These are phyloP conservation scores for Alethe castanea DNA, from an alignment of 2,113 vertebrate genomes.

Conservation along the genomic window DNA sequence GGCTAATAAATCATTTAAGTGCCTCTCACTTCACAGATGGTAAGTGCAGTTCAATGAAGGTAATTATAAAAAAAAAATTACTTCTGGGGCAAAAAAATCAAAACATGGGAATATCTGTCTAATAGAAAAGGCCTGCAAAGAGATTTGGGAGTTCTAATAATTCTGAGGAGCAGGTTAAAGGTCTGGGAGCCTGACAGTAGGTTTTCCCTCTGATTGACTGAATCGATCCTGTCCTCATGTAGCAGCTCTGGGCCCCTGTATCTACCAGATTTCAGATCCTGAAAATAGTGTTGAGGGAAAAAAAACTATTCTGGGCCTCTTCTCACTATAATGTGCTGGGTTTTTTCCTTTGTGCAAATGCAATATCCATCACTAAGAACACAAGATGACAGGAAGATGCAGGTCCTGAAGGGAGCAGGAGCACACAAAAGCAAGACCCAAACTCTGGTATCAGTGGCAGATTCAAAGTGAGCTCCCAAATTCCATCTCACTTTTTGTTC, in stretches of 20 bases:
- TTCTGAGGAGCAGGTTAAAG: slow-evolving; percentile 72
- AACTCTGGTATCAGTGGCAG: neutral
- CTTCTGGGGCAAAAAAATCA: slow-evolving; percentile 77
- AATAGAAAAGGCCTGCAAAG: slow-evolving; percentile 71
- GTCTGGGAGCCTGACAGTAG: slow-evolving; percentile 68
- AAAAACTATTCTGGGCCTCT: neutral
- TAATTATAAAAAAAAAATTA: slow-evolving; percentile 80
- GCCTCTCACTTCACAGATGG: slow-evolving; percentile 68
- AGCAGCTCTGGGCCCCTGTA: neutral
- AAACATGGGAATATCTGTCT: slow-evolving; percentile 73
- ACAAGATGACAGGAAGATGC: slow-evolving; percentile 24
- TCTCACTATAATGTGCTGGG: neutral
- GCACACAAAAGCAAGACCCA: neutral
- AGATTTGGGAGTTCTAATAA: slow-evolving; percentile 76
- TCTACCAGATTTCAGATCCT: slow-evolving; percentile 41
- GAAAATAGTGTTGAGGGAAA: neutral
- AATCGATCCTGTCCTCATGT: slow-evolving; percentile 68
- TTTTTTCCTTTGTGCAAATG: neutral
- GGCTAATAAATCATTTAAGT: slow-evolving; percentile 75
- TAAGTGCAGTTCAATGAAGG: slow-evolving; percentile 77
- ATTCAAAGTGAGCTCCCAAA: neutral
- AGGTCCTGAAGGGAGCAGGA: slow-evolving; percentile 10
- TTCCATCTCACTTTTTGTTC: neutral
- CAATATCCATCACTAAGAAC: slow-evolving; percentile 39
- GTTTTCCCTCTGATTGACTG: slow-evolving; percentile 68